Conservation (phyloP, 2,888 invertebrate genomes). For the Tholera decimalis region DNA sequence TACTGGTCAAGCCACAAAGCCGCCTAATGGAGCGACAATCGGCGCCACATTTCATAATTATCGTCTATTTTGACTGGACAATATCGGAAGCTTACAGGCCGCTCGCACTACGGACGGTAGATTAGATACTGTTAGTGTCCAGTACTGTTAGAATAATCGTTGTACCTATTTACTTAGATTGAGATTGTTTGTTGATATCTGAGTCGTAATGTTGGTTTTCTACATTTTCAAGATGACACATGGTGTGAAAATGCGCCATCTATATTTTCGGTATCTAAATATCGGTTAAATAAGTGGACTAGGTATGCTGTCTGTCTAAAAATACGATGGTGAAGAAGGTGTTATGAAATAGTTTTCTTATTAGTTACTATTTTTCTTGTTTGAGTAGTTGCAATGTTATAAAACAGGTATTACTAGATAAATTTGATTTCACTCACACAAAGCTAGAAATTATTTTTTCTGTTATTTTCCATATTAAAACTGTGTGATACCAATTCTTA, state of each 20-base stretch:
- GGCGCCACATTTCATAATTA: conserved; percentile 90
- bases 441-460: too few species aligned
- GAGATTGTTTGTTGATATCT: conserved; percentile 6
- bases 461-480: too few species aligned
- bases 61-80: conserved; percentile 89
- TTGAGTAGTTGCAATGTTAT: too few species aligned
- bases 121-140: conserved; percentile 70
- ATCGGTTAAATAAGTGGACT: too few species aligned
- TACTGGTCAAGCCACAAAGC: conserved; percentile 83
- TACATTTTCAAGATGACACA: background rate
- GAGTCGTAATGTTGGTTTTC: background rate
- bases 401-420: too few species aligned
- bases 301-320: background rate
- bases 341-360: too few species aligned
- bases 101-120: conserved; percentile 67
- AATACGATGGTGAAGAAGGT: too few species aligned
- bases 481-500: too few species aligned
- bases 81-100: conserved; percentile 82
- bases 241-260: background rate
- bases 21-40: conserved; percentile 88
- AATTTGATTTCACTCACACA: too few species aligned
- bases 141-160: conserved; percentile 44
- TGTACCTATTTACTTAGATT: conserved; percentile 38
- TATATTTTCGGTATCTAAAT: background rate
- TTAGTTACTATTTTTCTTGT: too few species aligned